Evolutionary conservation across 1,140 invertebrate genomes (phyloP), one percentile per base, ranked within the genome.

Genomic region (Euglossa dilemma): DNA sequence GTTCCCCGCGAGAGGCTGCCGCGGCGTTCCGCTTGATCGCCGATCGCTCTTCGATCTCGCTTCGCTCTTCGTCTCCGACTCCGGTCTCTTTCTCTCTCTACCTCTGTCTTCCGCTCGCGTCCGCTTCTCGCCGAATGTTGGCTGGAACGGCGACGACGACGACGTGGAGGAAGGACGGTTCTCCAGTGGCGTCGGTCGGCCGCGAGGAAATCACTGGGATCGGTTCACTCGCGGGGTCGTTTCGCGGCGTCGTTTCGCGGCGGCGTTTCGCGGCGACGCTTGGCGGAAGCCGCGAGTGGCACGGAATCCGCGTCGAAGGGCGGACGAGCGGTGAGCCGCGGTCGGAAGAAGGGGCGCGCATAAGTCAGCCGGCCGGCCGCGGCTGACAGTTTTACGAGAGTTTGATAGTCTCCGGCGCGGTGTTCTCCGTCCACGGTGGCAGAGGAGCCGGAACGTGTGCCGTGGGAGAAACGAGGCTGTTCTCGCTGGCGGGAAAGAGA

Each of bases 331-430:
- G 45, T 18, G 57, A 47, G 11, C 4, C 71, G 36, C 71, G 54
- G 54, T 47, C 25, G 25, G 61, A 70, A 70, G 86, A 86, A 86
- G 88, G 91, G 88, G 87, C 90, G 91, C 91, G 91, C 94, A 94
- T 94, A 94, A 94, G 93, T 94, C 93, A 94, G 85, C 89, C 85
- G 75, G 90, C 89, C 92, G 93, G 90, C 86, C 92, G 91, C 90
- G 92, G 91, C 92, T 94, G 94, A 94, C 94, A 94, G 94, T 94
- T 94, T 94, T 94, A 94, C 94, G 94, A 94, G 94, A 94, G 93
- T 94, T 94, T 94, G 94, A 94, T 94, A 94, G 94, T 92, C 92
- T 91, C 87, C 85, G 86, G 86, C 87, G 85, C 86, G 78, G 50
- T 67, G 80, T 70, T 87, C 87, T 80, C 80, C 73, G 78, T 82